Evolutionary conservation across 2,113 vertebrate species (phyloP), one percentile per base, ranked within the genome.

Genomic region (Numida meleagris): DNA sequence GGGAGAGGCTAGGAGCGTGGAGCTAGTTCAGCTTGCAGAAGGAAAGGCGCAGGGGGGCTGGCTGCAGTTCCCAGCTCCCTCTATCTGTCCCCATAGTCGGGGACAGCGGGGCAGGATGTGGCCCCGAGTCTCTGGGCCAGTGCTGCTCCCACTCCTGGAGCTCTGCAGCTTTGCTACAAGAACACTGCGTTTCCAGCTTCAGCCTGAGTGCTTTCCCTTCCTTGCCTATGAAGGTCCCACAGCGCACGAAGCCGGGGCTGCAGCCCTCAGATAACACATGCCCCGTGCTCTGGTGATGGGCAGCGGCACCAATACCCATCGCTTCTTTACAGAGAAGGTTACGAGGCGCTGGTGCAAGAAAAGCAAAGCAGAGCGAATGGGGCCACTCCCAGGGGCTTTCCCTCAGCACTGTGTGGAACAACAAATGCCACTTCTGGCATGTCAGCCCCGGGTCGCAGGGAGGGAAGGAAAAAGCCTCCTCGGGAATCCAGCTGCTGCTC

Each of bases 401-500:
- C 96, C 87, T 72, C 75, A 94, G 89, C 91, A 66, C 67, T 50
- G 31, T 82, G 65, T 80, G 78, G 62, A 91, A 93, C 77, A 91
- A 94, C 75, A 89, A 89, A 93, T 43, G 85, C 71, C 81, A 85
- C 87, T 94, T 45, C 67, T 93, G 82, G 48, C 84, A 38, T 6
- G 3, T 85, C 72, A 85, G 93, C 72, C 80, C 59, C 14, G 72
- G 94, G 43, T 86, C 91, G 91, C 79, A 91, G 67, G 67, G 82
- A 94, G 85, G 79, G 89, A 78, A 94, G 82, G 89, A 74, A 83
- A 92, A 94, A 94, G 55, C 87, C 87, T 95, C 91, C 91, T 90
- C 25, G 76, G 95, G 84, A 95, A 93, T 94, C 91, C 96, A 96
- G 93, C 95, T 95, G 93, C 94, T 86, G 90, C 83, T 95, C 8